Conservation (phyloP, 2,797 vertebrate species). For the Clarias pachynema region DNA sequence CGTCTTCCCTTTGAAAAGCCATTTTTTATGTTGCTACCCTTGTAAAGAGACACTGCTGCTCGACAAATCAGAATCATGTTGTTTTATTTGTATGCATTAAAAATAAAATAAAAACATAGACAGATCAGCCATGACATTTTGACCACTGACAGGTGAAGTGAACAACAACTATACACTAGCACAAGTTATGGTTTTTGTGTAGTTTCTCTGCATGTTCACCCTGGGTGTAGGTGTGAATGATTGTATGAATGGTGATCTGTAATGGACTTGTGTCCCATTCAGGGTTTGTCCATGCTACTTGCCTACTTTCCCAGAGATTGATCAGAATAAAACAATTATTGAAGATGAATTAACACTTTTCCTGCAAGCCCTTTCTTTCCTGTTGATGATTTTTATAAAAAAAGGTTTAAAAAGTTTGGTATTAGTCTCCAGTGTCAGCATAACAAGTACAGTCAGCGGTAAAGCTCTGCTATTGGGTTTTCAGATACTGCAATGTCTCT, state of each 20-base stretch:
- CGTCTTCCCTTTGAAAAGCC: constrained; percentile 22
- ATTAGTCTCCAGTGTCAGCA: not conserved
- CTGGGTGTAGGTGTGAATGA: not conserved
- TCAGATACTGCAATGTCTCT: not conserved
- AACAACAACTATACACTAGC: too few relatives aligned
- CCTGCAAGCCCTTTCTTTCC: not conserved
- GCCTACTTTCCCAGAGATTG: not conserved
- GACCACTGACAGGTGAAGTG: too few relatives aligned
- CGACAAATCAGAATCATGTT: not conserved
- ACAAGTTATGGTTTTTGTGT: not conserved
- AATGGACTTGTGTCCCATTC: not conserved
- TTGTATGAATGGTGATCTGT: not conserved
- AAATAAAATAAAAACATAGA: not conserved
- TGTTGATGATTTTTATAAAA: not conserved
- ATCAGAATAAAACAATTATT: not conserved
- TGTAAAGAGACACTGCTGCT: not conserved
- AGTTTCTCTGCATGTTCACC: not conserved
- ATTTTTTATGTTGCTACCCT: constrained; percentile 45
- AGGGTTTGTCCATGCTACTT: not conserved
- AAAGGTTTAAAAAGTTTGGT: not conserved
- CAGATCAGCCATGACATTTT: too few relatives aligned
- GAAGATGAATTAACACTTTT: not conserved
- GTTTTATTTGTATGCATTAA: too few relatives aligned
- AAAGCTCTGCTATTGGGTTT: not conserved
- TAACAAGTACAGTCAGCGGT: not conserved